Evolutionary conservation across 2,797 vertebrate species (phyloP).

Genomic region (Odontamblyopus lacepedii): DNA sequence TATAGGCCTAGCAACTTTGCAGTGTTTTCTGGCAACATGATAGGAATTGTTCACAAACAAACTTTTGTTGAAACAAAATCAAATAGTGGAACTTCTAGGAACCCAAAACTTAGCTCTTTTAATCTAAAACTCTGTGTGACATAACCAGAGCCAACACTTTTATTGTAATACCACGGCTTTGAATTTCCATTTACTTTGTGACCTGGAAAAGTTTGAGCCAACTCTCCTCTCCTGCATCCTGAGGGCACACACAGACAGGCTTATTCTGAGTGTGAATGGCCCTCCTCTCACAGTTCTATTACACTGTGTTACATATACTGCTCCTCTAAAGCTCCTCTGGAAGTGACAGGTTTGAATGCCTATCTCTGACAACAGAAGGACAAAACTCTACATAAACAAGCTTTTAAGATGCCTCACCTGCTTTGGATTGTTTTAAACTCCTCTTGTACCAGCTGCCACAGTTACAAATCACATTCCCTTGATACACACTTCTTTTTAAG

Average conservation of each 20-base stretch:
- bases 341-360: conserved; percentile 32
- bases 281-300: conserved; percentile 36
- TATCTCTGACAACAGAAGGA: conserved; percentile 29
- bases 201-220: not conserved
- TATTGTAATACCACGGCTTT: not conserved
- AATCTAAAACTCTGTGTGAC: not conserved
- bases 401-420: not conserved
- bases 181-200: not conserved
- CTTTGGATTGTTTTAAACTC: not conserved
- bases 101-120: not conserved
- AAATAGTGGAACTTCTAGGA: not conserved
- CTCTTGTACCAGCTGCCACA: not conserved
- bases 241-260: conserved; percentile 12
- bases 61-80: not conserved
- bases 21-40: not conserved
- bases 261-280: conserved; percentile 34
- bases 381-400: not conserved
- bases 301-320: conserved; percentile 30
- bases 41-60: not conserved
- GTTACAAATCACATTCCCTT: not conserved
- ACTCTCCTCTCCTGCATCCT: not conserved
- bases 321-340: conserved; percentile 22
- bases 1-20: not conserved
- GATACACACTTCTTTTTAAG: not conserved
- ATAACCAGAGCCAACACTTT: not conserved